These are phyloP conservation scores for Perca flavescens DNA, from an alignment of 2,113 vertebrate species.

Conservation along the genomic window DNA sequence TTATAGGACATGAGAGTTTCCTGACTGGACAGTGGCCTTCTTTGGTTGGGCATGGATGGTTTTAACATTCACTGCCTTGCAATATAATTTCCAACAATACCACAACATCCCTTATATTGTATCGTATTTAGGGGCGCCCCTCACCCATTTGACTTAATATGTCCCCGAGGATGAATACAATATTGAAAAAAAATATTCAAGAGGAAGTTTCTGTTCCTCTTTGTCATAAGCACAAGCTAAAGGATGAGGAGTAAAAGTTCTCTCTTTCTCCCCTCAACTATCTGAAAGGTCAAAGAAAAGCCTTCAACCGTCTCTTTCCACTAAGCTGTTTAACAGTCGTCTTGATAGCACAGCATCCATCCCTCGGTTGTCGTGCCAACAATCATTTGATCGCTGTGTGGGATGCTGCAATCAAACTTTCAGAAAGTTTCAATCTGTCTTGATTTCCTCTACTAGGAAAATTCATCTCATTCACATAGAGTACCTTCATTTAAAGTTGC, in stretches of 20 bases:
- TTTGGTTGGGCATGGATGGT: conserved; percentile 27
- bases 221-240: conserved; percentile 34
- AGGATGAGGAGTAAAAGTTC: conserved; percentile 59
- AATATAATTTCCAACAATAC: conserved; percentile 47
- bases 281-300: conserved; percentile 60
- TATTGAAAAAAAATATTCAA: conserved; percentile 49
- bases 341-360: conserved; percentile 61
- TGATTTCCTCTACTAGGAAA: conserved; percentile 19
- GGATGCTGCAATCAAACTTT: conserved; percentile 59
- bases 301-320: conserved; percentile 74
- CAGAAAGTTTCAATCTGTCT: conserved; percentile 52
- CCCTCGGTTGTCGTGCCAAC: conserved; percentile 52
- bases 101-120: conserved; percentile 44
- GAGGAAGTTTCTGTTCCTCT: conserved; percentile 54
- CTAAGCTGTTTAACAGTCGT: conserved; percentile 66
- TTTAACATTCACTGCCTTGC: conserved; percentile 58
- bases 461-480: not conserved
- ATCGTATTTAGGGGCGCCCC: conserved; percentile 33
- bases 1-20: conserved; percentile 42
- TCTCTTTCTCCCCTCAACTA: conserved; percentile 36
- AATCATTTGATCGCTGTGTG: conserved; percentile 63
- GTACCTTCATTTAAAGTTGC: not conserved
- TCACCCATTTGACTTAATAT: conserved; percentile 45
- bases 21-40: conserved; percentile 32
- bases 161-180: conserved; percentile 49